Evolutionary conservation across 1,140 invertebrate species (phyloP).

Genomic region (Diabrotica undecimpunctata): DNA sequence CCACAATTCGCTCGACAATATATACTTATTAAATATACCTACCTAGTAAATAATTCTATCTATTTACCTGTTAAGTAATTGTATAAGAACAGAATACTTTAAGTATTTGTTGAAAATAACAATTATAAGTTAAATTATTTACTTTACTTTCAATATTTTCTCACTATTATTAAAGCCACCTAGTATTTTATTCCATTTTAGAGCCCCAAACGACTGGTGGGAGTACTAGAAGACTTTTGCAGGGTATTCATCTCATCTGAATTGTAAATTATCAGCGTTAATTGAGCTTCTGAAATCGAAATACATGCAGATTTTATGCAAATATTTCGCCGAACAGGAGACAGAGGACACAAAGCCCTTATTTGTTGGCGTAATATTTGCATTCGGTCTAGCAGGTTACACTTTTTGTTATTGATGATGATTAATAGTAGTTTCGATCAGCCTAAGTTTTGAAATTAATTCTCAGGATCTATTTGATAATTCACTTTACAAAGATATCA

Average conservation of each 20-base stretch:
- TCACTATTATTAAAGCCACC: too few species aligned
- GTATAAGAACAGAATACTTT: too few species aligned
- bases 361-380: constrained; percentile 13
- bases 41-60: too few species aligned
- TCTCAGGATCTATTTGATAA: neutral
- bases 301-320: constrained; percentile 20
- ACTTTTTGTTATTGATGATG: constrained; percentile 12
- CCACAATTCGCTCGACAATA: too few species aligned
- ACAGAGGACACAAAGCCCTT: constrained; percentile 17
- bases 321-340: constrained; percentile 12
- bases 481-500: too few species aligned
- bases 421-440: neutral
- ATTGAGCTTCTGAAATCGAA: constrained; percentile 18
- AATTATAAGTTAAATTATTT: too few species aligned
- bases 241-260: constrained; percentile 13
- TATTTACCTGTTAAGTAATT: too few species aligned
- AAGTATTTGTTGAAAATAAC: too few species aligned
- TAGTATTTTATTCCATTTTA: too few species aligned
- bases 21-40: too few species aligned
- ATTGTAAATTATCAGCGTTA: constrained; percentile 15
- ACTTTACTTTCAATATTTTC: too few species aligned
- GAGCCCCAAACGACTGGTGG: too few species aligned
- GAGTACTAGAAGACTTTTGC: neutral
- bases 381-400: constrained; percentile 10
- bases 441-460: neutral